These are phyloP conservation scores for Galagoides demidoff DNA, from an alignment of 2,797 vertebrate species.

Conservation along the genomic window DNA sequence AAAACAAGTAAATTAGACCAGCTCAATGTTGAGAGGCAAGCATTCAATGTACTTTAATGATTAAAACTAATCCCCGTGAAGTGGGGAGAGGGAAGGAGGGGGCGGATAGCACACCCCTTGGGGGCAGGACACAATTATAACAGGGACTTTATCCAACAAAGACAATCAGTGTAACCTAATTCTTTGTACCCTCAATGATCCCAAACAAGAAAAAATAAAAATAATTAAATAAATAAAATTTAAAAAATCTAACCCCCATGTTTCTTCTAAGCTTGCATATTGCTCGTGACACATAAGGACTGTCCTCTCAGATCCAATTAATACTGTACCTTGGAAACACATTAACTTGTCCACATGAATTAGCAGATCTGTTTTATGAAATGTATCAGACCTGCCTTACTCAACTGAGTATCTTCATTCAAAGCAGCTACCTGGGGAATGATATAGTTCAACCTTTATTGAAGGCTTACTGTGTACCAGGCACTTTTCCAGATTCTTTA, in stretches of 20 bases:
- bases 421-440: not conserved
- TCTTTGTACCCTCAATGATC: no score
- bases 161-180: no score
- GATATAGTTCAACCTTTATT: not conserved
- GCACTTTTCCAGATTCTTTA: not conserved
- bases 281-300: not conserved
- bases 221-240: no score
- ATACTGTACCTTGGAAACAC: not conserved
- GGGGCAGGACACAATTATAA: no score
- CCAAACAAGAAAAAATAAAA: no score
- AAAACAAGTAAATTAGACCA: not conserved
- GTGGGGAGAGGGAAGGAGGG: no score
- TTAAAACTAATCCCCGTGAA: not conserved
- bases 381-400: not conserved
- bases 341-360: not conserved
- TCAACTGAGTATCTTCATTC: not conserved
- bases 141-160: no score
- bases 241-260: not conserved
- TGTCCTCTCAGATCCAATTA: not conserved
- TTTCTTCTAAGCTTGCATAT: not conserved
- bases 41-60: not conserved
- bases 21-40: not conserved
- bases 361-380: not conserved
- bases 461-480: not conserved
- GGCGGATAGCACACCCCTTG: no score